phyloP scores from a whole-genome alignment of 2,797 vertebrate genomes.

The Macrochelys suwanniensis region DNA sequence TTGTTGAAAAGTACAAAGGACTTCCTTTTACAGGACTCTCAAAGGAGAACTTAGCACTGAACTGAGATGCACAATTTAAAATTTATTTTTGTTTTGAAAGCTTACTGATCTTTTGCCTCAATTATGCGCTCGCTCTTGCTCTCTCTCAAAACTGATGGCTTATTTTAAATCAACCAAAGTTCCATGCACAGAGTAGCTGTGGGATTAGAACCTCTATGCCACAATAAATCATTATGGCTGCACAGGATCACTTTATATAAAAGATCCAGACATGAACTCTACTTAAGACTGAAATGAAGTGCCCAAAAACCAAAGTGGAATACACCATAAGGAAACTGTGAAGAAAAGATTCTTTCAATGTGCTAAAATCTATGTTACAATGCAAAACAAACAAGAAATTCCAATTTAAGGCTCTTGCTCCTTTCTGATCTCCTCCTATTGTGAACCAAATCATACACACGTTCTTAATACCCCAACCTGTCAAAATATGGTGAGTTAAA shows the following conservation, averaged over 20 bases:
- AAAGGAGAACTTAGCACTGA: neutral
- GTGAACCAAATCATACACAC: neutral
- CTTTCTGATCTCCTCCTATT: neutral
- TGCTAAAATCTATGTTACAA: neutral
- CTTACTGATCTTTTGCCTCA: neutral
- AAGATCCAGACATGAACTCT: neutral
- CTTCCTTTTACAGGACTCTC: neutral
- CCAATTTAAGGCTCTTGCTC: neutral
- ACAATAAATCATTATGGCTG: neutral
- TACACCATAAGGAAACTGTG: neutral
- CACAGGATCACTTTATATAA: neutral
- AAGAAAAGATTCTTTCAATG: neutral
- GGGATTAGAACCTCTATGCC: neutral
- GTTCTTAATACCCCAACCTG: neutral
- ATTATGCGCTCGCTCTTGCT: neutral
- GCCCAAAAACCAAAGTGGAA: neutral
- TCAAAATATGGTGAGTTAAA: neutral
- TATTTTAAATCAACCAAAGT: neutral
- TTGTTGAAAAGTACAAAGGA: neutral
- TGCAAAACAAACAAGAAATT: neutral
- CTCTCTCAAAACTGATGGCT: neutral
- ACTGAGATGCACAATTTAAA: fast-evolving
- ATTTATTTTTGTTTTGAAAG: neutral
- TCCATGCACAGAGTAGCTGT: neutral
- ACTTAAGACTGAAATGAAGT: neutral